Conservation (phyloP, 2,113 vertebrate species). For the Pagrus major region DNA sequence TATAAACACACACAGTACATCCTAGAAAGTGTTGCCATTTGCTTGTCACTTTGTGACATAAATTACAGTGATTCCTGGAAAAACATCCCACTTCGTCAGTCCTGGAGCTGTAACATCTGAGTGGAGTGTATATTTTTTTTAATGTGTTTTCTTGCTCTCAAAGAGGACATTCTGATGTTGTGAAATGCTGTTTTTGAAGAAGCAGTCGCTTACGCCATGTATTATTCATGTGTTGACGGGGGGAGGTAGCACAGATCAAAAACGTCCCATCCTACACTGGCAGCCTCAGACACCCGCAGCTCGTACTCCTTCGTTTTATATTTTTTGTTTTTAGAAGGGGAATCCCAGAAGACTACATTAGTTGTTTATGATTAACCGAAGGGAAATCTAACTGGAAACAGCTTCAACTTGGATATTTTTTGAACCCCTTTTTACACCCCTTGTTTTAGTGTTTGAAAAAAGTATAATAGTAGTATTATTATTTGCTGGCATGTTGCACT, state of each 20-base stretch:
- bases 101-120: not conserved
- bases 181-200: slow-evolving; percentile 23
- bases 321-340: slow-evolving; percentile 18
- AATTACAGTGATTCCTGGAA: not conserved
- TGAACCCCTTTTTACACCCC: not conserved
- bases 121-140: not conserved
- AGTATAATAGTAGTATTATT: not conserved
- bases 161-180: not conserved
- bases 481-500: not conserved
- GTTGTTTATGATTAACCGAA: slow-evolving; percentile 10
- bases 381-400: not conserved
- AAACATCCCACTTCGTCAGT: not conserved
- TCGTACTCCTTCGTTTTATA: not conserved
- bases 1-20: not conserved
- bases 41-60: not conserved
- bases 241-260: slow-evolving; percentile 53
- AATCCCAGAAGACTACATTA: slow-evolving; percentile 5
- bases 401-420: slow-evolving; percentile 13
- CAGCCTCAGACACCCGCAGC: slow-evolving; percentile 21
- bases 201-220: slow-evolving; percentile 25
- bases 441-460: not conserved
- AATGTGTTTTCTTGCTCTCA: slow-evolving; percentile 13
- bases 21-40: not conserved
- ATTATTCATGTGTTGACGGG: slow-evolving; percentile 49
- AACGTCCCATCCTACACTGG: slow-evolving; percentile 16